Base-by-base conservation (phyloP, 2,888 invertebrate genomes). In the Macrosoma leucophasiata region DNA sequence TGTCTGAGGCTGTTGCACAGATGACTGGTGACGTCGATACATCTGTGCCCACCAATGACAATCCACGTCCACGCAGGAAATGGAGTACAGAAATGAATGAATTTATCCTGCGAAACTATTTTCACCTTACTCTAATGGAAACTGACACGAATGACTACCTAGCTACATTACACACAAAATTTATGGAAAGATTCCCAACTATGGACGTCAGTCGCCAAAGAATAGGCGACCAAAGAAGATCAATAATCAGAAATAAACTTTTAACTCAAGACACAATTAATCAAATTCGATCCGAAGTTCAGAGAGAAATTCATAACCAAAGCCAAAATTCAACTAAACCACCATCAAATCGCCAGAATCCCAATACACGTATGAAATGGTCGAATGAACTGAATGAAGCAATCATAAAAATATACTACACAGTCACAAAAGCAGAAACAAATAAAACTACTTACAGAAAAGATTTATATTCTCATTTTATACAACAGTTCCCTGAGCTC, bases 171-270 rank as follows among this genome's bases (percentile, higher is more conserved):
- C 39, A 48, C 24, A 28, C 35, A 25, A n/a, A 28, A 12, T 48
- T 47, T 12, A 30, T 5, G 15, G 13, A 19, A 19, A 21, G 36
- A 24, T 52, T 39, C n/a, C 46, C 45, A 3, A 32, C 36, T 2
- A 36, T 47, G 22, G 20, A 42, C 24, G 44, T 39, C 1, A 34
- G 47, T 2, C 43, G 38, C 24, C 48, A 50, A 25, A 35, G 47
- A 26, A 10, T 50, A 21, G 36, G 45, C 4, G 50, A 50, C 10
- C 46, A 50, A 36, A 35, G 39, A 21, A 25, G 46, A 30, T 39
- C 39, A 10, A 47, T 50, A 21, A 14, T 42, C 7, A 43, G 34
- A 8, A 48, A 43, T 26, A 39, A 37, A 28, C 14, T 38, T 14
- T 10, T 40, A 24, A 13, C 31, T 15, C 14, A 33, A 32, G n/a